Conservation (phyloP, 1,140 invertebrate genomes). For the Frieseomelitta varia region DNA sequence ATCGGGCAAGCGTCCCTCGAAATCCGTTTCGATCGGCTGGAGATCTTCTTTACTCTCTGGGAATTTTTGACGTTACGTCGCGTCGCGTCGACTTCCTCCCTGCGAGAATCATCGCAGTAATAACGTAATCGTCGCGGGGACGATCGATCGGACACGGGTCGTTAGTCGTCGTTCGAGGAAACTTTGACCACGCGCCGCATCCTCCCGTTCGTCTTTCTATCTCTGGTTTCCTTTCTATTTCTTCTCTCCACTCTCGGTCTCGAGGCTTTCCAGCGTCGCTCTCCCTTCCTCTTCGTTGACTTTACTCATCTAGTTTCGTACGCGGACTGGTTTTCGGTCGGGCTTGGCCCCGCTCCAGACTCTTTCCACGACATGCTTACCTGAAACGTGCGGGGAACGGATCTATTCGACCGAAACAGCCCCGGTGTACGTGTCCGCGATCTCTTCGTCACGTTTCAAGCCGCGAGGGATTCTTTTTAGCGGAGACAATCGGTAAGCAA, state of each 20-base stretch:
- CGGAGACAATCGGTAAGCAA: conserved; percentile 15
- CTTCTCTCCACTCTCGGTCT: not conserved
- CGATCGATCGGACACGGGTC: conserved; percentile 31
- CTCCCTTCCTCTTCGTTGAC: conserved; percentile 18
- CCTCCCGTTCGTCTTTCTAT: not conserved
- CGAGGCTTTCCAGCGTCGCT: not conserved
- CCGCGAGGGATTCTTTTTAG: not conserved
- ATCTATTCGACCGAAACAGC: conserved; percentile 43
- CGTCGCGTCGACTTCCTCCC: not conserved
- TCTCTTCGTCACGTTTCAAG: not conserved
- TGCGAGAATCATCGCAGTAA: not conserved
- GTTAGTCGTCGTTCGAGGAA: conserved; percentile 8
- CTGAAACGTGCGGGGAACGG: conserved; percentile 23
- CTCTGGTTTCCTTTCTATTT: not conserved
- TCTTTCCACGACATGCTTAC: conserved; percentile 6
- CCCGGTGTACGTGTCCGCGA: conserved; percentile 12
- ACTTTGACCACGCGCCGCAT: not conserved
- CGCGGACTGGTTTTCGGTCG: conserved; percentile 17
- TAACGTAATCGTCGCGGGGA: not conserved
- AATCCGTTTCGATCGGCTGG: conserved; percentile 15
- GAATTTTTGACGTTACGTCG: not conserved
- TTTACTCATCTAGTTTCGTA: conserved; percentile 24
- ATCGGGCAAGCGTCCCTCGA: not conserved
- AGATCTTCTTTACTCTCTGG: no score
- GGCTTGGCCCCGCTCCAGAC: conserved; percentile 22